These are phyloP conservation scores for Campylomormyrus tamandua DNA, from an alignment of 2,113 vertebrate genomes.

Conservation along the genomic window DNA sequence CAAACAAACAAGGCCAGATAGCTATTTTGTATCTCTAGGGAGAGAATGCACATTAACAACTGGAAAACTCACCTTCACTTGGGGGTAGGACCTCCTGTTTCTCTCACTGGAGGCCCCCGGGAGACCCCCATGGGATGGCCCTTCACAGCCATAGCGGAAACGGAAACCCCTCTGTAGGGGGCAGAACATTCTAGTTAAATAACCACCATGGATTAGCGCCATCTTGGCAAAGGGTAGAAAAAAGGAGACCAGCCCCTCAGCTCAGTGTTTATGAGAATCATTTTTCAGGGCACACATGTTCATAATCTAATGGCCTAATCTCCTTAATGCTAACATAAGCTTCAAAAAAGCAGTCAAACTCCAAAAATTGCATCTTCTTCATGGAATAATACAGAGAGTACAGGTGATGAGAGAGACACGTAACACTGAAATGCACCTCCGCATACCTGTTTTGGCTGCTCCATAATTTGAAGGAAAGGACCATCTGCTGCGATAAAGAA, in stretches of 20 bases:
- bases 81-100: conserved; percentile 92
- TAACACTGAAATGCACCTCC: not conserved
- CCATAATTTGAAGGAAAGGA: conserved; percentile 72
- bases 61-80: conserved; percentile 72
- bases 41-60: not conserved
- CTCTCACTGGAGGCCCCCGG: conserved; percentile 94
- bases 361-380: not conserved
- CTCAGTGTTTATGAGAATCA: not conserved
- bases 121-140: conserved; percentile 90
- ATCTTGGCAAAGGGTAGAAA: not conserved
- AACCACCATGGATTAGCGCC: not conserved
- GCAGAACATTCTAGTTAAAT: not conserved
- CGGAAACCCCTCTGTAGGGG: conserved; percentile 76
- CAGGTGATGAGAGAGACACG: not conserved
- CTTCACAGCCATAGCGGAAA: conserved; percentile 94
- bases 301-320: not conserved
- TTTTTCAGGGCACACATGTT: not conserved
- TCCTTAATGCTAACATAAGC: not conserved
- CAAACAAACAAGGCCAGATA: not conserved
- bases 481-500: conserved; percentile 63
- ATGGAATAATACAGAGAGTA: not conserved
- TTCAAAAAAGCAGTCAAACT: not conserved
- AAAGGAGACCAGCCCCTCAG: not conserved
- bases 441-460: conserved; percentile 83
- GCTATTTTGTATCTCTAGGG: not conserved